Base-by-base conservation (phyloP, 2,113 vertebrate species). In the Microtus montanus region DNA sequence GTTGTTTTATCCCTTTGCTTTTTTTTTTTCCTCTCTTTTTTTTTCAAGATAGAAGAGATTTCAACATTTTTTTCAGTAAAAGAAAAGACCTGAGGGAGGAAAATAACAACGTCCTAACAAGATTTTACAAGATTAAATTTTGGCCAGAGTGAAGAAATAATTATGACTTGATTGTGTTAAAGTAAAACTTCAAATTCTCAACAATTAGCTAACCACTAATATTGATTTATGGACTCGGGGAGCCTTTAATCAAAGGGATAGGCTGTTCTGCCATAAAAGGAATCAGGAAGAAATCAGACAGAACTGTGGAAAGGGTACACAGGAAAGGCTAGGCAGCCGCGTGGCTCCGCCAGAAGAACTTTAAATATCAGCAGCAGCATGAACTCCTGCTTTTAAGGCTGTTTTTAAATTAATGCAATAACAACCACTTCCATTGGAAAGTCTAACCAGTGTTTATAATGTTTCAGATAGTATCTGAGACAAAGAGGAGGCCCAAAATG, bases 111-210 rank as follows among this genome's bases (percentile, higher is more conserved):
- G 20, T 90, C n/a, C n/a, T 87, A 92, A 88, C 66, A 96, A 68
- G 63, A 93, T 88, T 95, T 95, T 77, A 93, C 87, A 93, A 52
- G 73, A 93, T 94, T 95, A 89, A 47, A 73, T 97, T 96, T 95
- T 95, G 90, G 87, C 66, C 89, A 89, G 78, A 91, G 68, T 68
- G 49, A 52, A 96, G 44, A 95, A 91, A 94, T 68, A 96, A 97
- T 84, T 77, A 90, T 4, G 2, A 95, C 44, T 54, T 84, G 89
- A 97, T 87, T 93, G 89, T 96, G 95, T 91, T 93, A 97, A 97
- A 97, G 96, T 97, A 91, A 97, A 89, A 97, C 91, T 95, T 97
- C 58, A 96, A 96, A 92, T 93, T 87, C 87, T 95, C 52, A 97
- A 91, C 52, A 96, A 80, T 92, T 95, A 94, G 96, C 92, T 77